phyloP scores from a whole-genome alignment of 2,888 invertebrate species.

The Stenchaetothrips biformis region DNA sequence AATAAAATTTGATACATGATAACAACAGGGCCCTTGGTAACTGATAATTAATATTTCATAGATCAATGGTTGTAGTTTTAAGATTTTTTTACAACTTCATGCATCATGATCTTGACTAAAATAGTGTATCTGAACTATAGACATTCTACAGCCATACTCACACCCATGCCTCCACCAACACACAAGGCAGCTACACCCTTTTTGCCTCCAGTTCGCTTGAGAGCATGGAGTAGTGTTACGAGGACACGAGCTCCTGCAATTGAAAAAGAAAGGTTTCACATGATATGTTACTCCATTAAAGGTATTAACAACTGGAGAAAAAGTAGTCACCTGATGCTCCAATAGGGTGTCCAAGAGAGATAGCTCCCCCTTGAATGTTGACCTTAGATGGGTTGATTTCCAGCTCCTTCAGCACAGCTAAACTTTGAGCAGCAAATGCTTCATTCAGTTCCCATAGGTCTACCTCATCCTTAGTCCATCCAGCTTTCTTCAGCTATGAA shows the following conservation, averaged over 20 bases:
- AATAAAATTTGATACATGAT: not conserved
- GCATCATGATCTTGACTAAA: not conserved
- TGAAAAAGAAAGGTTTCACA: not conserved
- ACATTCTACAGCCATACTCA: constrained; percentile 69
- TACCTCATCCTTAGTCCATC: constrained; percentile 63
- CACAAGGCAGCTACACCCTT: constrained; percentile 74
- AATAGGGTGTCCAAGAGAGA: constrained; percentile 79
- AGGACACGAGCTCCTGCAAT: constrained; percentile 53
- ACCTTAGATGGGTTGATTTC: constrained; percentile 62
- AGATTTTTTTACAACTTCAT: not conserved
- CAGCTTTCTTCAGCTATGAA: constrained; percentile 55
- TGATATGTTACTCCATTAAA: not conserved
- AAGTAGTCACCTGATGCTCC: constrained; percentile 69
- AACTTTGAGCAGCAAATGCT: constrained; percentile 74
- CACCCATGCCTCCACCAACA: constrained; percentile 85
- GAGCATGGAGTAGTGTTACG: constrained; percentile 66
- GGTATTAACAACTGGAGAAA: not conserved
- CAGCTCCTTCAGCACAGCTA: constrained; percentile 59
- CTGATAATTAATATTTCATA: not conserved
- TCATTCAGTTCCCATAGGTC: constrained; percentile 84
- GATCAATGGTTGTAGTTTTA: not conserved
- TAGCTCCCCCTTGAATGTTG: constrained; percentile 76
- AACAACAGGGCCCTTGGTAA: not conserved
- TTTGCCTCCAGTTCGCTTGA: constrained; percentile 58
- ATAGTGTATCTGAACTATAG: constrained; percentile 24